Evolutionary conservation across 2,888 invertebrate genomes (phyloP).

Genomic region (Iphiclides podalirius): DNA sequence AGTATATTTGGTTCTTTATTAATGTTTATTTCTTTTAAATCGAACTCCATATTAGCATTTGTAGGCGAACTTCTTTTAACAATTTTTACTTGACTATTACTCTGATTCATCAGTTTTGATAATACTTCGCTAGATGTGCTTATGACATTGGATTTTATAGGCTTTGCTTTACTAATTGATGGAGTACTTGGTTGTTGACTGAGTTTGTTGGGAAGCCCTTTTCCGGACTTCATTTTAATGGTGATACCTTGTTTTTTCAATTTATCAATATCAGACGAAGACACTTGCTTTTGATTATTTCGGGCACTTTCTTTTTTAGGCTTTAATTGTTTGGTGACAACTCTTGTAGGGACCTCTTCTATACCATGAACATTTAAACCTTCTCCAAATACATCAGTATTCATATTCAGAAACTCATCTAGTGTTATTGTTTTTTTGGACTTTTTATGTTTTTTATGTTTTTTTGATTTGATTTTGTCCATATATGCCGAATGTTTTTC

Average conservation of each 20-base stretch:
- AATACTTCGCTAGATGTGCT: constrained; percentile 55
- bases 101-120: constrained; percentile 61
- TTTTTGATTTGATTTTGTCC: constrained; percentile 52
- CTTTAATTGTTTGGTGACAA: constrained; percentile 59
- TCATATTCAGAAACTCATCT: constrained; percentile 73
- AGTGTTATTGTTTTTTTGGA: constrained; percentile 71
- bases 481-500: constrained; percentile 30
- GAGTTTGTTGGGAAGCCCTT: constrained; percentile 9
- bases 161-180: constrained; percentile 19
- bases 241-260: constrained; percentile 65
- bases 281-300: constrained; percentile 36
- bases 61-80: constrained; percentile 47
- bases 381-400: constrained; percentile 73
- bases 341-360: constrained; percentile 68
- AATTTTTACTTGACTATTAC: constrained; percentile 67
- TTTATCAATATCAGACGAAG: constrained; percentile 55
- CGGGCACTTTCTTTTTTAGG: constrained; percentile 39
- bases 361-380: constrained; percentile 67
- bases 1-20: neutral
- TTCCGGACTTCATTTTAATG: constrained; percentile 52
- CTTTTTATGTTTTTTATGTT: constrained; percentile 71
- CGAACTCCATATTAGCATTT: constrained; percentile 25
- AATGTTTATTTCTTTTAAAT: constrained; percentile 24
- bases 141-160: constrained; percentile 28
- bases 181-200: constrained; percentile 26